phyloP scores from a whole-genome alignment of 2,113 vertebrate genomes.

The Corvus moneduloides region DNA sequence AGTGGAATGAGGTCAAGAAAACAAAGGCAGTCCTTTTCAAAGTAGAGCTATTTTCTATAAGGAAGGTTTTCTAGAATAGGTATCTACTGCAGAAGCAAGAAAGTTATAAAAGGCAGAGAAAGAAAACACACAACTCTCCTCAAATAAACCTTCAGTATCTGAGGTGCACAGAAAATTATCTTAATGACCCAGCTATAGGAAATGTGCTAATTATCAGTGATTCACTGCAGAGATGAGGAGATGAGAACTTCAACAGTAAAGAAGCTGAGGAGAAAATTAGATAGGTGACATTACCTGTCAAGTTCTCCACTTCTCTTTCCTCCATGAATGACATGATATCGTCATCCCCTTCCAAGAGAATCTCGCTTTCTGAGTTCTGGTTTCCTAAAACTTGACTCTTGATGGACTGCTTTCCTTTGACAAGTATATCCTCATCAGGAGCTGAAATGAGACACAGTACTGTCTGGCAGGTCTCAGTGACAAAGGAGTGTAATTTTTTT shows the following conservation, averaged over 20 bases:
- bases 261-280: slow-evolving; percentile 22
- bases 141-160: background rate
- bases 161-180: background rate
- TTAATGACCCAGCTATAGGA: background rate
- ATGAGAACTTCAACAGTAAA: background rate
- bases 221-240: background rate
- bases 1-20: background rate
- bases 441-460: slow-evolving; percentile 74
- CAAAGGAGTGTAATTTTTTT: background rate
- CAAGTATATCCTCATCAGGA: slow-evolving; percentile 88
- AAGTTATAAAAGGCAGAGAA: background rate
- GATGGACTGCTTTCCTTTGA: slow-evolving; percentile 95
- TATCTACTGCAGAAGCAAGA: background rate
- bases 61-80: background rate
- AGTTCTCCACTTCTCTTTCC: slow-evolving; percentile 95
- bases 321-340: slow-evolving; percentile 93
- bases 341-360: slow-evolving; percentile 88
- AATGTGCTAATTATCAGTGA: background rate
- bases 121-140: background rate
- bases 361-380: slow-evolving; percentile 90
- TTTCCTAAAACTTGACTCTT: slow-evolving; percentile 89
- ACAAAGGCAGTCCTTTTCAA: background rate
- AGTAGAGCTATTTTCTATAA: background rate
- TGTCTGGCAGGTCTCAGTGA: slow-evolving; percentile 39
- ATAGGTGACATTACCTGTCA: slow-evolving; percentile 83